These are phyloP conservation scores for Sarcophaga caerulescens DNA, from an alignment of 2,888 invertebrate species.

Conservation along the genomic window DNA sequence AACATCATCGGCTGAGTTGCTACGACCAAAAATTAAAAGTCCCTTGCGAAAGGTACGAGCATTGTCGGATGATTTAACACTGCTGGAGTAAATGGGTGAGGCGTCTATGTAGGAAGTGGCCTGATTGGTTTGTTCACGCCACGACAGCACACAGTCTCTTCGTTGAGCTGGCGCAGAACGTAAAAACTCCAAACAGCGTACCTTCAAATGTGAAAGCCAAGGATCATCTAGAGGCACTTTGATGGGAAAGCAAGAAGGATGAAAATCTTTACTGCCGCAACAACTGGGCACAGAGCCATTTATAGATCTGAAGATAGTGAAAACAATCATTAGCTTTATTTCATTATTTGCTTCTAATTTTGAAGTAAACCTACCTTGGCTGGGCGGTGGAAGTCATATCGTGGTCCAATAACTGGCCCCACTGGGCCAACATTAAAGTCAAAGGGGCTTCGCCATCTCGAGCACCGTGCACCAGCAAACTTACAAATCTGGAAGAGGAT, in stretches of 20 bases:
- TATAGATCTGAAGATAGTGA: constrained; percentile 82
- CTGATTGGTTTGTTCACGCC: constrained; percentile 92
- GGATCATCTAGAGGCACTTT: constrained; percentile 87
- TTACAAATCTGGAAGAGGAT: constrained; percentile 90
- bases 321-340: background rate
- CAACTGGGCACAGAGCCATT: constrained; percentile 91
- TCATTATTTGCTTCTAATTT: background rate
- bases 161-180: constrained; percentile 91
- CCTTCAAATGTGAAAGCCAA: constrained; percentile 87
- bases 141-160: constrained; percentile 90
- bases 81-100: constrained; percentile 91
- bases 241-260: constrained; percentile 93
- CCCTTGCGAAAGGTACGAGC: constrained; percentile 90
- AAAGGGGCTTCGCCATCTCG: constrained; percentile 86
- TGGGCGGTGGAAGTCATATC: constrained; percentile 91
- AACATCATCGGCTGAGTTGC: constrained; percentile 86
- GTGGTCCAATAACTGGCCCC: constrained; percentile 95
- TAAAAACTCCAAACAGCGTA: constrained; percentile 91
- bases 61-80: constrained; percentile 86
- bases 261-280: constrained; percentile 84
- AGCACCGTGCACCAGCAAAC: constrained; percentile 86
- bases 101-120: constrained; percentile 91
- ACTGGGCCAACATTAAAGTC: constrained; percentile 92
- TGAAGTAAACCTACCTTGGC: constrained; percentile 81
- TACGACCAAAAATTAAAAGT: constrained; percentile 85